phyloP scores from a whole-genome alignment of 2,113 vertebrate genomes.

The Stictonetta naevosa region DNA sequence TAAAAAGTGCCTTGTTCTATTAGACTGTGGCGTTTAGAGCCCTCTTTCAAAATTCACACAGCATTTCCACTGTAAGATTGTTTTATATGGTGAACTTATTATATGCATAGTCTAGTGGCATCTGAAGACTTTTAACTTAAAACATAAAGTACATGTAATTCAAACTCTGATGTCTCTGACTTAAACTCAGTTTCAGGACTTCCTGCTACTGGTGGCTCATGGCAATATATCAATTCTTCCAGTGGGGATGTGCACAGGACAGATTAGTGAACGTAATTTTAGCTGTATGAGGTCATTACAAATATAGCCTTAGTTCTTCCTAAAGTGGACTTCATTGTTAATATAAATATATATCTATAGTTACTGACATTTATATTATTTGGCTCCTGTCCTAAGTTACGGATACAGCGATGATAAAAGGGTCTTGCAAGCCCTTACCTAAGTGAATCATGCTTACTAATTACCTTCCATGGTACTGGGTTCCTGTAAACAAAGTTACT shows the following conservation, averaged over 20 bases:
- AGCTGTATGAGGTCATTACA: slow-evolving; percentile 29
- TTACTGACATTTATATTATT: slow-evolving; percentile 56
- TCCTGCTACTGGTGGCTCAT: background rate
- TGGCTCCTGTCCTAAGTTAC: slow-evolving; percentile 31
- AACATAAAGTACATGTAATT: slow-evolving; percentile 1
- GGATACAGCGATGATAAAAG: slow-evolving; percentile 42
- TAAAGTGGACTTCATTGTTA: slow-evolving; percentile 44
- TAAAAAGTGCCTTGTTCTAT: background rate
- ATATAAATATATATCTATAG: slow-evolving; percentile 34
- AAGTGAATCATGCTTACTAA: slow-evolving; percentile 33
- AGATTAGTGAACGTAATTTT: background rate
- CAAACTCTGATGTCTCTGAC: background rate
- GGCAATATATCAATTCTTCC: background rate
- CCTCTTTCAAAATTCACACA: background rate
- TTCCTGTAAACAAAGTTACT: slow-evolving; percentile 57
- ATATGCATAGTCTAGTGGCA: background rate
- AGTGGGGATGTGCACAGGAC: slow-evolving; percentile 1
- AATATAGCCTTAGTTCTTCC: slow-evolving; percentile 22
- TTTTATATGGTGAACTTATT: background rate
- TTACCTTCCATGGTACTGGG: slow-evolving; percentile 17
- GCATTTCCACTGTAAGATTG: background rate
- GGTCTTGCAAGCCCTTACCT: slow-evolving; percentile 30
- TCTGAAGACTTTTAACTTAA: background rate
- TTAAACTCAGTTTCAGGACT: slow-evolving; percentile 3
- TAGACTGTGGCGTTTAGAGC: background rate